Evolutionary conservation across 2,113 vertebrate genomes (phyloP).

Genomic region (Burhinus oedicnemus): DNA sequence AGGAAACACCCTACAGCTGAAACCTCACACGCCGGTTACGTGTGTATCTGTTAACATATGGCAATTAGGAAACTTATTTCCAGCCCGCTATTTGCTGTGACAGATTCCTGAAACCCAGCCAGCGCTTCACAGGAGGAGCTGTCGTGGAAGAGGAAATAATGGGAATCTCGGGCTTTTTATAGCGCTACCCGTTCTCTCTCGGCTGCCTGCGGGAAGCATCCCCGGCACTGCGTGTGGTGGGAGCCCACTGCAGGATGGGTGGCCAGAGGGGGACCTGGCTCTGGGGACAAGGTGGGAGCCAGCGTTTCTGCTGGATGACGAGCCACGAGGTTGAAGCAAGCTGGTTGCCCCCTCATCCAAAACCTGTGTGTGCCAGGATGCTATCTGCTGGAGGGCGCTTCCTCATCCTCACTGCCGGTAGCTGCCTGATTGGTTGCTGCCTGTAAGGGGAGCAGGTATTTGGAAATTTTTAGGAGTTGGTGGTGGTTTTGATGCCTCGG

Average conservation of each 20-base stretch:
- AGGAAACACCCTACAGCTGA: neutral
- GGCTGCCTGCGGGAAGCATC: neutral
- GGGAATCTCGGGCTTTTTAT: constrained; percentile 35
- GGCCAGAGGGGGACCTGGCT: neutral
- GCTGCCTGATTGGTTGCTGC: neutral
- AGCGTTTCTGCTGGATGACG: rapidly evolving
- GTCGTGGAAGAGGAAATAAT: constrained; percentile 18
- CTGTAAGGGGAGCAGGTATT: neutral
- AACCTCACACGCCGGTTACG: rapidly evolving
- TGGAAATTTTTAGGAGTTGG: neutral
- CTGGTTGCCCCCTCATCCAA: neutral
- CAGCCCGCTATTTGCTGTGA: constrained; percentile 10
- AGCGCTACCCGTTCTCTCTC: neutral
- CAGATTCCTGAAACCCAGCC: constrained; percentile 55
- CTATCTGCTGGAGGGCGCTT: neutral
- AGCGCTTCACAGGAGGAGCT: neutral
- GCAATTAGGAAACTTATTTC: constrained; percentile 27
- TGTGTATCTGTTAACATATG: neutral
- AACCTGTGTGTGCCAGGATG: neutral
- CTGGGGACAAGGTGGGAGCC: neutral
- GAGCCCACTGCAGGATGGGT: rapidly evolving
- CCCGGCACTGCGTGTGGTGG: neutral
- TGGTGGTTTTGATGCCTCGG: neutral
- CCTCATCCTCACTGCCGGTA: rapidly evolving
- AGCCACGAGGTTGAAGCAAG: neutral